Conservation (phyloP, 1,140 invertebrate genomes). For the Phortica variegata region DNA sequence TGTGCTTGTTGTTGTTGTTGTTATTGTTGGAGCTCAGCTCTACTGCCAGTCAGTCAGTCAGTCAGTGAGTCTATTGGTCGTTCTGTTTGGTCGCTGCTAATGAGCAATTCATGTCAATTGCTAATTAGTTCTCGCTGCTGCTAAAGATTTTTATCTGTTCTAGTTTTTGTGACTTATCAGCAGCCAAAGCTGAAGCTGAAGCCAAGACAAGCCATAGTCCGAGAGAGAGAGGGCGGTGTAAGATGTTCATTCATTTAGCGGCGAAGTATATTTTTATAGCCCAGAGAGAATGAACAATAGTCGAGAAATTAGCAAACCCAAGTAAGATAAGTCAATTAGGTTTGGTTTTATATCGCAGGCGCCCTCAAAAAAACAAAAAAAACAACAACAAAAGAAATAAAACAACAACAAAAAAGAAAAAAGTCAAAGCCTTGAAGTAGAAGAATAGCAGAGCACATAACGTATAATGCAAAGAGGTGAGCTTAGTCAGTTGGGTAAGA, state of each 20-base stretch:
- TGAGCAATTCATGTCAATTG: slow-evolving; percentile 56
- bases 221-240: slow-evolving; percentile 1
- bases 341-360: slow-evolving; percentile 50
- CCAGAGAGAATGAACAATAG: slow-evolving; percentile 33
- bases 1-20: too few species aligned
- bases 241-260: too few species aligned
- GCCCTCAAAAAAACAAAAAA: slow-evolving; percentile 28
- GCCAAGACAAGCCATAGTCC: slow-evolving; percentile 5
- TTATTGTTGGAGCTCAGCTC: too few species aligned
- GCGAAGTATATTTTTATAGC: background rate
- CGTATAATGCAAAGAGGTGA: too few species aligned
- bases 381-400: background rate
- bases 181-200: slow-evolving; percentile 13
- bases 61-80: too few species aligned
- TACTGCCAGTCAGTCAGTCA: too few species aligned
- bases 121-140: slow-evolving; percentile 42
- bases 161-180: slow-evolving; percentile 42
- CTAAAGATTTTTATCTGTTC: slow-evolving; percentile 48
- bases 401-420: too few species aligned
- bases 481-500: too few species aligned
- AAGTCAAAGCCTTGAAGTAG: too few species aligned
- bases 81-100: slow-evolving; percentile 54
- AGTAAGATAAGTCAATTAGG: slow-evolving; percentile 55
- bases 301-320: slow-evolving; percentile 51
- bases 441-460: too few species aligned